Evolutionary conservation across 2,888 invertebrate genomes (phyloP).

Genomic region (Antheraea assamensis): DNA sequence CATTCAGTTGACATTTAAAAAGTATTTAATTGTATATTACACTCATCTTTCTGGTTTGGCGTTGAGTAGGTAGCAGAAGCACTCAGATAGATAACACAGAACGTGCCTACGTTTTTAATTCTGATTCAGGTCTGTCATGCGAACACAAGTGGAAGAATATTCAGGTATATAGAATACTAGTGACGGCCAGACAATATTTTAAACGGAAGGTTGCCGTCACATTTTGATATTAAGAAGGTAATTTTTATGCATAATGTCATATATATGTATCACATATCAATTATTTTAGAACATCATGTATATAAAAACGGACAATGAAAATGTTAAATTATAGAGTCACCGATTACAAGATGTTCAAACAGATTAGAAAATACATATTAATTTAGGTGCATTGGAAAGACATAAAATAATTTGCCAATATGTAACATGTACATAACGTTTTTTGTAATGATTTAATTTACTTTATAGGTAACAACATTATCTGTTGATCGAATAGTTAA

Average conservation of each 20-base stretch:
- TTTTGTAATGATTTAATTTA: background rate
- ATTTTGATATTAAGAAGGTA: background rate
- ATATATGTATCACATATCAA: background rate
- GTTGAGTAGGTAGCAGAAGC: background rate
- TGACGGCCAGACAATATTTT: background rate
- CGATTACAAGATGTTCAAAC: background rate
- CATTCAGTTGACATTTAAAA: constrained; percentile 27
- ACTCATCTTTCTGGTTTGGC: constrained; percentile 6
- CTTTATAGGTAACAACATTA: background rate
- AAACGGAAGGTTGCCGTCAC: background rate
- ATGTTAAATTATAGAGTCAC: background rate
- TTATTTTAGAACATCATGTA: background rate
- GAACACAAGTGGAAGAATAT: background rate
- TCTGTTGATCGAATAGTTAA: background rate
- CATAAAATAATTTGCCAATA: background rate
- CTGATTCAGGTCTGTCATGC: background rate
- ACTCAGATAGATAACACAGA: background rate
- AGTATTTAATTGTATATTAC: background rate
- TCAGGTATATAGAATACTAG: background rate
- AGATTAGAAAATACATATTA: background rate
- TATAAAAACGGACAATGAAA: background rate
- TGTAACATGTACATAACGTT: background rate
- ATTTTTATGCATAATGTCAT: background rate
- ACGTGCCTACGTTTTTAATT: background rate
- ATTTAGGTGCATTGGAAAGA: background rate